Conservation (phyloP, 2,797 vertebrate species). For the Telmatherina bonti region DNA sequence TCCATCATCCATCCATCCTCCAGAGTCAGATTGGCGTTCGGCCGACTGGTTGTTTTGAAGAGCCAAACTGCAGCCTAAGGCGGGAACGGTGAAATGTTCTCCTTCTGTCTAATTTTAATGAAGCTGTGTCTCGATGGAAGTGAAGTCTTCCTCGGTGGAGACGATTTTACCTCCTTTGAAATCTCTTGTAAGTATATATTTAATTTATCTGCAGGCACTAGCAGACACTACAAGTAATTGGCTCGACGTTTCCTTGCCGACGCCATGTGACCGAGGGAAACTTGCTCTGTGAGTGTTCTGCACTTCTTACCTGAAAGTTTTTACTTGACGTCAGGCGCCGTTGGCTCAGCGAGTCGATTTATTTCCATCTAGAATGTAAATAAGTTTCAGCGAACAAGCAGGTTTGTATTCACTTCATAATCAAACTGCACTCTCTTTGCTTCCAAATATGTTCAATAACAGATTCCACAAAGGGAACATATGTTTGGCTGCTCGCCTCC, state of each 20-base stretch:
- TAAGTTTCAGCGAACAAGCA: constrained; percentile 62
- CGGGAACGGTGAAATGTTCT: constrained; percentile 30
- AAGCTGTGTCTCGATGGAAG: constrained; percentile 74
- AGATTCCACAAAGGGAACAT: constrained; percentile 60
- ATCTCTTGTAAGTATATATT: constrained; percentile 72
- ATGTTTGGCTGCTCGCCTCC: constrained; percentile 63
- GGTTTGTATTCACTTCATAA: constrained; percentile 39
- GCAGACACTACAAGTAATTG: constrained; percentile 57
- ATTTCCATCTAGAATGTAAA: constrained; percentile 70
- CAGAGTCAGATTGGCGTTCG: too few species aligned
- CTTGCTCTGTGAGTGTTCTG: constrained; percentile 36
- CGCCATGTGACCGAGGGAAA: constrained; percentile 5
- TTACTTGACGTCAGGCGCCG: too few species aligned
- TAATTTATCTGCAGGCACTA: constrained; percentile 63
- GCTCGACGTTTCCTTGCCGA: constrained; percentile 23
- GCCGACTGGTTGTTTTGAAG: too few species aligned
- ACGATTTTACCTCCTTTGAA: constrained; percentile 60
- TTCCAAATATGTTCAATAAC: constrained; percentile 64
- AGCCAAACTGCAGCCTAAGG: constrained; percentile 29
- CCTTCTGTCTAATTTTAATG: constrained; percentile 71
- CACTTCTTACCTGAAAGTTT: constrained; percentile 63
- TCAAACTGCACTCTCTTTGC: constrained; percentile 56
- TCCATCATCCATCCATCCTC: too few species aligned
- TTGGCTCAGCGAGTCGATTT: too few species aligned
- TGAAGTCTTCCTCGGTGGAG: constrained; percentile 64